Conservation (phyloP, 2,797 vertebrate species). For the Alauda arvensis region DNA sequence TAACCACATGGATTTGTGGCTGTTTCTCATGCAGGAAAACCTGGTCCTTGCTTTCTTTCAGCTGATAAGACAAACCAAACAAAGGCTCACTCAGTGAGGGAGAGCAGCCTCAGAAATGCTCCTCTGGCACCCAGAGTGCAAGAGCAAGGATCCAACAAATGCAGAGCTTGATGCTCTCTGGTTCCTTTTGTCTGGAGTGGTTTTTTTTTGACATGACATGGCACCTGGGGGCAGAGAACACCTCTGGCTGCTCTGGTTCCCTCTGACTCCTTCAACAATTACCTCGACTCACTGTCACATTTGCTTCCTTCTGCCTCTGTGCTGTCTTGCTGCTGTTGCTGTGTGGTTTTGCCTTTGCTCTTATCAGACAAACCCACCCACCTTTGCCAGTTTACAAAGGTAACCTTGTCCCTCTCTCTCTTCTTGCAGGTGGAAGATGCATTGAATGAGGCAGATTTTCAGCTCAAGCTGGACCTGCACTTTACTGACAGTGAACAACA, state of each 20-base stretch:
- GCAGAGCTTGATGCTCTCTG: not conserved
- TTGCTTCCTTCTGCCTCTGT: not conserved
- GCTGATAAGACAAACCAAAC: not conserved
- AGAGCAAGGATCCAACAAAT: not conserved
- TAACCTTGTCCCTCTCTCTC: not conserved
- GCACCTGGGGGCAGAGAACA: not conserved
- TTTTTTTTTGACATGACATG: not conserved
- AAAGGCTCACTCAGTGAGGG: not conserved
- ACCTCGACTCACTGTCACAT: not conserved
- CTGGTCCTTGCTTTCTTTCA: not conserved
- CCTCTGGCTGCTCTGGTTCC: not conserved
- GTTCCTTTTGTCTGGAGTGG: not conserved
- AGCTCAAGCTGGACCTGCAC: conserved; percentile 93
- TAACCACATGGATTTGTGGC: not conserved
- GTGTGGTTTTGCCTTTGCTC: not conserved
- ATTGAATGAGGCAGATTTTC: conserved; percentile 90
- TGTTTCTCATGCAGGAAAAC: not conserved
- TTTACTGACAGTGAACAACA: conserved; percentile 93
- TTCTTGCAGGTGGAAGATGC: conserved; percentile 88
- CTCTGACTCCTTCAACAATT: not conserved
- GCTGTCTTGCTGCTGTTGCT: not conserved
- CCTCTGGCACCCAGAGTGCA: not conserved
- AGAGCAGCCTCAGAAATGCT: not conserved
- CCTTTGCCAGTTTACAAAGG: not conserved
- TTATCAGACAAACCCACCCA: not conserved